Conservation (phyloP, 2,113 vertebrate genomes). For the Athene noctua region DNA sequence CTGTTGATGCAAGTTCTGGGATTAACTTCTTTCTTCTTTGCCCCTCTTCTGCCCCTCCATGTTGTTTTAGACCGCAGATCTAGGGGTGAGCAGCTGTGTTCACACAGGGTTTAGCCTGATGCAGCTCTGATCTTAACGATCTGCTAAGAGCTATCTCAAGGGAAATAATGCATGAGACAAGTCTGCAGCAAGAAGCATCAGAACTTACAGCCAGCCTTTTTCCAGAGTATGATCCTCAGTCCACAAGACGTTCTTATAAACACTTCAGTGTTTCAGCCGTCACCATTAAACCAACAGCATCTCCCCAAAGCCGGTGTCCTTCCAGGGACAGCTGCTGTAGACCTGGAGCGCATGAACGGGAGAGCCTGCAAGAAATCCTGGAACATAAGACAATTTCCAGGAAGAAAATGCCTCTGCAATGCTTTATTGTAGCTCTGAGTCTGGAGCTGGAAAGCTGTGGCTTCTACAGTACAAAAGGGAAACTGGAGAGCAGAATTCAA, state of each 20-base stretch:
- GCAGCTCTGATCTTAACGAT: not conserved
- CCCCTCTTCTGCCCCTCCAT: not conserved
- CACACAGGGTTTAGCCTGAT: fast-evolving
- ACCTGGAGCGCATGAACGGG: not conserved
- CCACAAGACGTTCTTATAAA: not conserved
- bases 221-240: not conserved
- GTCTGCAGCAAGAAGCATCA: not conserved
- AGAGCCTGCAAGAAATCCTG: not conserved
- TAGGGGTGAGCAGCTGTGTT: not conserved
- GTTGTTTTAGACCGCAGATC: not conserved
- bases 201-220: not conserved
- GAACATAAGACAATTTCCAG: constrained; percentile 9
- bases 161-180: not conserved
- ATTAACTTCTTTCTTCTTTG: not conserved
- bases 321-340: not conserved
- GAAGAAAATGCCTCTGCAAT: constrained; percentile 2
- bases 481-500: not conserved
- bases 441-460: not conserved
- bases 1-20: not conserved
- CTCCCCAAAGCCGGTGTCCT: not conserved
- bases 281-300: not conserved
- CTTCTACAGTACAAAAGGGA: not conserved
- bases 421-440: not conserved
- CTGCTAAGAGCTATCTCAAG: not conserved
- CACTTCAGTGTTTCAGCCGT: not conserved